phyloP scores from a whole-genome alignment of 2,888 invertebrate species.

The Tholera decimalis region DNA sequence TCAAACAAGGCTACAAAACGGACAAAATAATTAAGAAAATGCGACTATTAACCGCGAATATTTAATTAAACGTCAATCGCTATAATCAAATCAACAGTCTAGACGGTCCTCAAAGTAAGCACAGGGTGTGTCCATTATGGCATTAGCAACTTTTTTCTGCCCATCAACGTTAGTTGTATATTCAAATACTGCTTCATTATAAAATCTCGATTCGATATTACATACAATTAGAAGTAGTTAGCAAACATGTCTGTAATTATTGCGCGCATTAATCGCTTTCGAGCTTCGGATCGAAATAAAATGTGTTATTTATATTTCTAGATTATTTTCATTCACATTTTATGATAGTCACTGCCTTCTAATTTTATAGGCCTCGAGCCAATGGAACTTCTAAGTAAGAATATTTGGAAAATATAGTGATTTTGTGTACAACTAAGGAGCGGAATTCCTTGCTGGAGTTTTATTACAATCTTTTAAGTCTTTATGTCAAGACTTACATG shows the following conservation, averaged over 20 bases:
- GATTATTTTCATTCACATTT: constrained; percentile 65
- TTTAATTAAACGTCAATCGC: constrained; percentile 43
- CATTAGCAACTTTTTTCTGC: constrained; percentile 39
- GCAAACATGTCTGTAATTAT: constrained; percentile 75
- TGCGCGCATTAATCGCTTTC: constrained; percentile 70
- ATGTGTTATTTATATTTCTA: constrained; percentile 64
- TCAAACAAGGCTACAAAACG: not conserved
- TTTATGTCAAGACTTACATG: too few relatives aligned
- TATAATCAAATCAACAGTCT: constrained; percentile 49
- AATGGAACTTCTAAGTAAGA: constrained; percentile 18
- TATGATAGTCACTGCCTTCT: constrained; percentile 66
- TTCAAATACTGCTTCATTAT: constrained; percentile 48
- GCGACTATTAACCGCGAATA: constrained; percentile 22
- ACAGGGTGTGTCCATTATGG: constrained; percentile 44
- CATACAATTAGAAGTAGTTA: constrained; percentile 73
- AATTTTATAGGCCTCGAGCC: constrained; percentile 56
- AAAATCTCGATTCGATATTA: constrained; percentile 68
- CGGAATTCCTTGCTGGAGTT: too few relatives aligned
- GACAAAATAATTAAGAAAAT: constrained; percentile 33
- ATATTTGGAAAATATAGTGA: too few relatives aligned
- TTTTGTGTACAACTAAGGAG: too few relatives aligned
- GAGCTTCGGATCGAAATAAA: constrained; percentile 59
- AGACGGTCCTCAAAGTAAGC: constrained; percentile 41
- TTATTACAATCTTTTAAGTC: too few relatives aligned
- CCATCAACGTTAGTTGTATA: constrained; percentile 32